Evolutionary conservation across 2,888 invertebrate genomes (phyloP).

Genomic region (Chymomyza procnemis): DNA sequence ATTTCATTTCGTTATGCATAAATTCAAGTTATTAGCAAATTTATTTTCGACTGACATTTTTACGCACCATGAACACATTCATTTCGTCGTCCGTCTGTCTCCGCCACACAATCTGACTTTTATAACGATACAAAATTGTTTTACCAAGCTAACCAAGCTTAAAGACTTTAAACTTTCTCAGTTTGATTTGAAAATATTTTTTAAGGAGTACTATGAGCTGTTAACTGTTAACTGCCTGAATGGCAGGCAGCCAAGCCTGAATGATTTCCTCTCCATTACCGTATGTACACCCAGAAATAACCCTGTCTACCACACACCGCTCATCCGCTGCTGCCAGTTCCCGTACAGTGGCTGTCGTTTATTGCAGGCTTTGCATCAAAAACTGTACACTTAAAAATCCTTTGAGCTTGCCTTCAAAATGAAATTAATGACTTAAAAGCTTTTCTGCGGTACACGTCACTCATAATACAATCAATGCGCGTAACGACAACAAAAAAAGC

Average conservation of each 20-base stretch:
- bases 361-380: constrained; percentile 34
- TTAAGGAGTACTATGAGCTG: neutral
- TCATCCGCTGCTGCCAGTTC: neutral
- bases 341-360: constrained; percentile 3
- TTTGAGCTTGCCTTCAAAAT: constrained; percentile 50
- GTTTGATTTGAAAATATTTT: neutral
- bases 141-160: neutral
- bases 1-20: constrained; percentile 42
- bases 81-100: constrained; percentile 16
- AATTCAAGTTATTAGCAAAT: constrained; percentile 68
- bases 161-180: neutral
- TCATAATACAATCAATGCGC: constrained; percentile 67
- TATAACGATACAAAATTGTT: neutral
- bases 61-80: constrained; percentile 53
- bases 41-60: constrained; percentile 62
- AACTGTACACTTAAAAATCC: constrained; percentile 64
- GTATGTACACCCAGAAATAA: neutral
- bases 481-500: constrained; percentile 36
- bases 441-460: constrained; percentile 74
- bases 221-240: constrained; percentile 14
- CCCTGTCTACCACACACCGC: neutral
- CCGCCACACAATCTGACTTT: too few species aligned
- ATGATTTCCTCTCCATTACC: neutral
- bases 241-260: constrained; percentile 13
- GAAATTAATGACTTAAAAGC: constrained; percentile 75